phyloP scores from a whole-genome alignment of 2,888 invertebrate genomes.

The Oscheius sp. region DNA sequence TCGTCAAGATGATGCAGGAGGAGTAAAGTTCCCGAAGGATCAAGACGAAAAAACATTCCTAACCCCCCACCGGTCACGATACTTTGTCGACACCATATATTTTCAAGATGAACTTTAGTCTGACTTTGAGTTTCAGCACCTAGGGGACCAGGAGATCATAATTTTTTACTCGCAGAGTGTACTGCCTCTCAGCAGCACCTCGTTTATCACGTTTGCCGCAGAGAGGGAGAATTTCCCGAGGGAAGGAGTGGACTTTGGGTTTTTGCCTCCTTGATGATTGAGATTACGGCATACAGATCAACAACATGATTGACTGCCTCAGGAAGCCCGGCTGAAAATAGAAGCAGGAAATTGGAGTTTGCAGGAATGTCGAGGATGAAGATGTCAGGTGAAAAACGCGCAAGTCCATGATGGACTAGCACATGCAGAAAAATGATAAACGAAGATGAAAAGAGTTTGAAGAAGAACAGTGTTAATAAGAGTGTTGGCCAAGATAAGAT shows the following conservation, averaged over 20 bases:
- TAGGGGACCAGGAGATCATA: no score
- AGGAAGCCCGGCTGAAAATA: no score
- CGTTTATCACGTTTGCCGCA: background rate
- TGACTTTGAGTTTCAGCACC: background rate
- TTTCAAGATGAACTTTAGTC: conserved; percentile 17
- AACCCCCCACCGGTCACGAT: conserved; percentile 2
- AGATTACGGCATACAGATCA: background rate
- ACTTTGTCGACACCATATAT: background rate
- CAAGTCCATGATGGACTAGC: no score
- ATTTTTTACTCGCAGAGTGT: no score
- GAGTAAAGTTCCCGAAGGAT: conserved; percentile 36
- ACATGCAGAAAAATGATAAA: no score
- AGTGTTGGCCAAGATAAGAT: no score
- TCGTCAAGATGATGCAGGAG: conserved; percentile 68
- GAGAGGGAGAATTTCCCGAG: background rate
- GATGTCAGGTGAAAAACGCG: no score
- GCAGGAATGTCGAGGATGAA: no score
- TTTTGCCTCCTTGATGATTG: conserved; percentile 12
- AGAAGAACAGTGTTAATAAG: no score
- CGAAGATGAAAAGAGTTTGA: no score
- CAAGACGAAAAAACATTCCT: background rate
- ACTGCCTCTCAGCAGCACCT: conserved; percentile 9
- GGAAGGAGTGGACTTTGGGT: conserved; percentile 1
- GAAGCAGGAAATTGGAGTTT: no score
- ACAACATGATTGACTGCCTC: conserved; percentile 10